Evolutionary conservation across 2,888 invertebrate species (phyloP), one percentile per base, ranked within the genome.

Genomic region (Epinotia bilunana): DNA sequence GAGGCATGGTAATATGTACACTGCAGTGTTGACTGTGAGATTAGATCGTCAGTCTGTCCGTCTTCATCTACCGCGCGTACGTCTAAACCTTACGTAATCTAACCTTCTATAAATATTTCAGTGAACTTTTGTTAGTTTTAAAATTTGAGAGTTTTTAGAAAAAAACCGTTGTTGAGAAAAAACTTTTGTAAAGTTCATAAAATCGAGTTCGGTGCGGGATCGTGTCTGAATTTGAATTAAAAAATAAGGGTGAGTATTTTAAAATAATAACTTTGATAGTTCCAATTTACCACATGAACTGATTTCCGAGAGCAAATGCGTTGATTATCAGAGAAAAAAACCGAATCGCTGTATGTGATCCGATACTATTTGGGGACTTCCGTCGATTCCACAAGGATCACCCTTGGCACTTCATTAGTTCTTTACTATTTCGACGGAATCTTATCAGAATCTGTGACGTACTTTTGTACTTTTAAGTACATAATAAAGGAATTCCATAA

Each of bases 1-100:
- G 28, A 60, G 23, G 53, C 7, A 53, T n/a, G 13, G 53, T 53
- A 53, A 16, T 20, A 13, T 23, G 20, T 57, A 20, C 57, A 57
- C 46, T 53, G 2, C 53, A 53, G 33, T 67, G 65, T 55, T 65
- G 16, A 65, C 53, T 49, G 11, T 43, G 18, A 67, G 65, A 67
- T 67, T 18, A 67, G n/a, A 6, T 6, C 53, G 33, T 12, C 55
- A 67, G 65, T 67, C 33, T 33, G 53, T 67, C 7, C 18, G 18
- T 67, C 53, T 55, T 12, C 16, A 12, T 28, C n/a, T 28, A 3
- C n/a, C 53, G 55, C 13, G 33, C 53, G 53, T 12, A 12, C 53
- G 53, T 53, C 33, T 49, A 12, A 23, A 64, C n/a, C 20, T 46
- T 23, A 18, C 39, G 3, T 28, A 23, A 39, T 33, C 13, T 33